Evolutionary conservation across 2,113 vertebrate genomes (phyloP).

Genomic region (Todiramphus saurophagus): DNA sequence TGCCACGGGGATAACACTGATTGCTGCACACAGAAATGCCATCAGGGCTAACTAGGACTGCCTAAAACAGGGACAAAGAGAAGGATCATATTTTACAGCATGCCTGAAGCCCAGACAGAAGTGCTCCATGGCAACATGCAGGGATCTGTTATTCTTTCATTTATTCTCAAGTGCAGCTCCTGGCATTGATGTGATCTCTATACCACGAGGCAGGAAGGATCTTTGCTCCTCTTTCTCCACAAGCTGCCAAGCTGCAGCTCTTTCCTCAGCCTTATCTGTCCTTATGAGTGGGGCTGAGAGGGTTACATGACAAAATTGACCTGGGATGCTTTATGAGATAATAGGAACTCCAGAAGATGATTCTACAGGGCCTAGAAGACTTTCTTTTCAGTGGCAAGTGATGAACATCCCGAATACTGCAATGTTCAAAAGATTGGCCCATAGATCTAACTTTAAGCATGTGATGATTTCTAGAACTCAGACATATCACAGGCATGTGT

Average conservation of each 20-base stretch:
- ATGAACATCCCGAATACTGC: background rate
- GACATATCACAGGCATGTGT: background rate
- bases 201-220: background rate
- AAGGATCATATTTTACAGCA: background rate
- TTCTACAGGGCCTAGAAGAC: background rate
- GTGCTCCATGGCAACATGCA: slow-evolving; percentile 47
- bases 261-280: background rate
- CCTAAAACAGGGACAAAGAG: slow-evolving; percentile 30
- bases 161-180: slow-evolving; percentile 5
- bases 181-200: slow-evolving; percentile 17
- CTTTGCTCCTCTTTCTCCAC: background rate
- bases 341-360: background rate
- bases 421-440: background rate
- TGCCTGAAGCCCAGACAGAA: slow-evolving; percentile 10
- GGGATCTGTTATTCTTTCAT: slow-evolving; percentile 23
- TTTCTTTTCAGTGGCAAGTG: background rate
- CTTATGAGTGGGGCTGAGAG: background rate
- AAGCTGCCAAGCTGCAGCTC: background rate
- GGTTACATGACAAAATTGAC: background rate
- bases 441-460: background rate
- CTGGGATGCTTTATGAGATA: background rate
- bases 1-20: background rate
- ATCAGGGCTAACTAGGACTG: background rate
- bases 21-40: background rate
- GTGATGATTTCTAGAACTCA: background rate